A percentile compares a stretch with the other conserved stretches of the same genome.
Conservation (phyloP, 2,797 vertebrate genomes). For the Enteromius argenteus region DNA sequence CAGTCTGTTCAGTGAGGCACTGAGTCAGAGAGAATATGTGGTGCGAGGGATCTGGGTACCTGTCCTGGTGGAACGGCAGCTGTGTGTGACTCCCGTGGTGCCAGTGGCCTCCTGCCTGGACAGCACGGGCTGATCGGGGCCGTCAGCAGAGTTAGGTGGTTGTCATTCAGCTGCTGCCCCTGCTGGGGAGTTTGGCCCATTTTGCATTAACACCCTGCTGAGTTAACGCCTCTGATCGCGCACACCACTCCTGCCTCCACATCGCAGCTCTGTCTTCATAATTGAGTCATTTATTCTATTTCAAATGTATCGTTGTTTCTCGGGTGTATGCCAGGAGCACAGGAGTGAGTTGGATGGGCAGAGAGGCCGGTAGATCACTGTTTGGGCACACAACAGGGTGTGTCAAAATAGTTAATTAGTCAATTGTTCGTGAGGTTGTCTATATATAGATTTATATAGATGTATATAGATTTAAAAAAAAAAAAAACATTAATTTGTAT, state of each 20-base stretch:
- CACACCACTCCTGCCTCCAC: slow-evolving; percentile 69
- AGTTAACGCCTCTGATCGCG: slow-evolving; percentile 85
- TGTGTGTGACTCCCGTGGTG: slow-evolving; percentile 72
- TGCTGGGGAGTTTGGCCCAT: slow-evolving; percentile 78
- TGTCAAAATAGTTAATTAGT: not conserved
- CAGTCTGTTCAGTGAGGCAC: not conserved
- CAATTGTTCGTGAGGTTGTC: not conserved
- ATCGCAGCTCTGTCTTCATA: slow-evolving; percentile 83
- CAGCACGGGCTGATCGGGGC: slow-evolving; percentile 52
- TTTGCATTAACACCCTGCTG: slow-evolving; percentile 84
- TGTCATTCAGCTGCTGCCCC: slow-evolving; percentile 80
- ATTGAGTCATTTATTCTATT: slow-evolving; percentile 90
- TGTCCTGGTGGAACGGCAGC: slow-evolving; percentile 68
- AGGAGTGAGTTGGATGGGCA: slow-evolving; percentile 3
- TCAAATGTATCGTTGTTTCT: slow-evolving; percentile 63
- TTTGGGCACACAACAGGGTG: not conserved
- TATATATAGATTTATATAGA: too few species aligned
- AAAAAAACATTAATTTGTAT: not conserved
- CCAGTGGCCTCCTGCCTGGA: slow-evolving; percentile 65
- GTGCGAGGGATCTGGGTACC: slow-evolving; percentile 66
- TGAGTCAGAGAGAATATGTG: slow-evolving; percentile 17
- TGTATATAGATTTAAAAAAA: not conserved
- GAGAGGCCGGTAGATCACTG: not conserved
- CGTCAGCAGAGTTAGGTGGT: slow-evolving; percentile 79
- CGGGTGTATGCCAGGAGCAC: slow-evolving; percentile 24